These are phyloP conservation scores for Drosophila grimshawi DNA, from an alignment of 1,140 invertebrate species.

Conservation along the genomic window DNA sequence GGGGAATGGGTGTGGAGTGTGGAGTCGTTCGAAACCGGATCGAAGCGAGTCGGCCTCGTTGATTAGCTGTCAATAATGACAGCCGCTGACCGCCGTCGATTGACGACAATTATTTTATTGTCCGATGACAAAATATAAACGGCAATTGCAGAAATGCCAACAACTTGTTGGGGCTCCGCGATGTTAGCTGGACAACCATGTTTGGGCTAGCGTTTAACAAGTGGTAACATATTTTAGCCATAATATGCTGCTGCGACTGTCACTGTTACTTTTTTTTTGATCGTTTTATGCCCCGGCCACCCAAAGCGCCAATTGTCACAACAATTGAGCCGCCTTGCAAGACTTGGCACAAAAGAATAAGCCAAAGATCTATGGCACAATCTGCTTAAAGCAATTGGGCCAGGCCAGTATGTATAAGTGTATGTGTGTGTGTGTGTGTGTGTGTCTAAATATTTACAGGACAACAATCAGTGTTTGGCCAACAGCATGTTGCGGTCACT, in stretches of 20 bases:
- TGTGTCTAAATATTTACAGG: conserved; percentile 75
- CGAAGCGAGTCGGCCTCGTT: conserved; percentile 21
- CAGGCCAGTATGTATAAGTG: conserved; percentile 3
- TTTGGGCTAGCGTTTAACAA: conserved; percentile 74
- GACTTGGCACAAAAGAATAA: conserved; percentile 15
- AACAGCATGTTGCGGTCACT: conserved; percentile 25
- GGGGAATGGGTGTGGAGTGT: neutral
- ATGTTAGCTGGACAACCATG: conserved; percentile 57
- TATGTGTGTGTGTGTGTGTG: neutral
- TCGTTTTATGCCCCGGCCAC: conserved; percentile 49
- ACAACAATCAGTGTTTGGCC: conserved; percentile 35
- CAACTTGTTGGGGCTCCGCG: conserved; percentile 71
- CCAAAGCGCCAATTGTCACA: conserved; percentile 74
- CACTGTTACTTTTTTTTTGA: neutral
- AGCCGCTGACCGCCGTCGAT: conserved; percentile 56
- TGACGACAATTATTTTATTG: conserved; percentile 81
- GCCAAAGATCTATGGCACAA: conserved; percentile 59
- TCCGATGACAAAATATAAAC: conserved; percentile 17
- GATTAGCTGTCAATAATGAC: conserved; percentile 82
- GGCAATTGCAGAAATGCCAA: conserved; percentile 52
- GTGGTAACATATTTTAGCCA: conserved; percentile 69
- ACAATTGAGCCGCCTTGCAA: conserved; percentile 29
- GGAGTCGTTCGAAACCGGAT: conserved; percentile 1
- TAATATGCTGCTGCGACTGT: conserved; percentile 28
- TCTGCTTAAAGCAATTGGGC: conserved; percentile 53